Base-by-base conservation (phyloP, 2,888 invertebrate genomes). In the Argyra leucocephala region DNA sequence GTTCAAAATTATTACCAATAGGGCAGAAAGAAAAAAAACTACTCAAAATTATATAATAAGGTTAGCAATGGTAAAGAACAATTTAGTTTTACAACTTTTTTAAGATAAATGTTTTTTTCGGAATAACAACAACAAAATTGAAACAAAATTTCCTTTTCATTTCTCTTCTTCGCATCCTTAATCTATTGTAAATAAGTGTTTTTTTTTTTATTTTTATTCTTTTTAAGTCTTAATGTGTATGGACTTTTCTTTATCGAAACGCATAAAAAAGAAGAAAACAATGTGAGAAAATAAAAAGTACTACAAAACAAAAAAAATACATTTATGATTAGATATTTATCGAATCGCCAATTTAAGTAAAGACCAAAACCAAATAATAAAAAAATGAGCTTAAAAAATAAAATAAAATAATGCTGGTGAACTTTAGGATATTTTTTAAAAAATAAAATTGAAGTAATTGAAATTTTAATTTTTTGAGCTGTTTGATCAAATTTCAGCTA, bases 81-180 rank as follows among this genome's bases (percentile, higher is more conserved):
- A 48, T 48, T 48, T 48, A 48, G 48, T 48, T 48, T 48, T 48
- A 48, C 6, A 48, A 48, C 48, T 48, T 48, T 48, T 48, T 48
- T 18, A 9, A 48, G 48, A 48, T 48, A 48, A 48, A 48, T 48
- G 48, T 48, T 48, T n/a, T 48, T 48, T 48, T 18, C 18, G 1
- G 48, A 48, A 48, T 12, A n/a, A n/a, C n/a, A n/a, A n/a, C n/a
- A n/a, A n/a, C 2, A 18, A 48, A 48, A 48, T 18, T 48, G 18
- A 48, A 48, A n/a, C 48, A 48, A 48, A 37, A 18, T 48, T 18
- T 18, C 7, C 48, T 18, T 18, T n/a, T 48, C 48, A 48, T 48
- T 18, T 48, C 15, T 18, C 5, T 48, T n/a, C 18, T n/a, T 9
- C 4, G 18, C 18, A 48, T 37, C 6, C 37, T 37, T 31, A n/a